Percentiles rank a stretch among this genome's conserved stretches.
Conservation (phyloP, 2,797 vertebrate species). For the Apogon talboti region DNA sequence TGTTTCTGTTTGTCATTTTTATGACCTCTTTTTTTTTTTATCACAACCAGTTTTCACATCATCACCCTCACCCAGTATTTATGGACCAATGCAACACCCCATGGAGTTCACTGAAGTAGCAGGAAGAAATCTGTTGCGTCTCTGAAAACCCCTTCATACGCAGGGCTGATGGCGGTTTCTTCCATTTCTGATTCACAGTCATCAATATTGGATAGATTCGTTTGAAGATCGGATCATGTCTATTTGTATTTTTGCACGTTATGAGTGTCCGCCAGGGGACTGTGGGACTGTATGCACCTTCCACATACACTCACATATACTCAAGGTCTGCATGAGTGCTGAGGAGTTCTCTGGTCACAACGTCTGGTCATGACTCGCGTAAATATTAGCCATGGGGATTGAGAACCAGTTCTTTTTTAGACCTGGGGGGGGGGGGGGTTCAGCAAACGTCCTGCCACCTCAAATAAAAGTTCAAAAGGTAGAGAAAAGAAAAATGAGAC, state of each 20-base stretch:
- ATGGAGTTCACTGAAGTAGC: conserved; percentile 33
- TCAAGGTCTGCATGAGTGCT: conserved; percentile 33
- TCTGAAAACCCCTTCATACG: conserved; percentile 32
- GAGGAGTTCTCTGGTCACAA: conserved; percentile 36
- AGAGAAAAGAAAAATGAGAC: too few relatives aligned
- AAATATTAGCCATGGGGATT: too few relatives aligned
- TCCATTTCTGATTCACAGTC: conserved; percentile 32
- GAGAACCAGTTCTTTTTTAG: too few relatives aligned
- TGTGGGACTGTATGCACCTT: conserved; percentile 9
- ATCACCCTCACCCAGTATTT: conserved; percentile 54
- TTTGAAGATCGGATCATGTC: conserved; percentile 8
- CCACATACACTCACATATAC: conserved; percentile 14
- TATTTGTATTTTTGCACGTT: conserved; percentile 8
- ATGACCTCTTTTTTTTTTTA: conserved; percentile 68
- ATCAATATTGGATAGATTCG: conserved; percentile 23
- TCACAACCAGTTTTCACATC: conserved; percentile 61
- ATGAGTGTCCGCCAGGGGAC: neutral
- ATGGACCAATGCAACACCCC: conserved; percentile 42
- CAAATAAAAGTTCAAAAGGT: too few relatives aligned
- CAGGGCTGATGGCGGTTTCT: conserved; percentile 33
- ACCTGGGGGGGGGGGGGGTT: too few relatives aligned
- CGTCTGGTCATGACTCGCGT: too few relatives aligned
- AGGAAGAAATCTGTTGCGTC: conserved; percentile 35
- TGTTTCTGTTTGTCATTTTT: conserved; percentile 80
- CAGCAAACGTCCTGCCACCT: too few relatives aligned